phyloP scores from a whole-genome alignment of 2,113 vertebrate species.

The Brevimyrus niger region DNA sequence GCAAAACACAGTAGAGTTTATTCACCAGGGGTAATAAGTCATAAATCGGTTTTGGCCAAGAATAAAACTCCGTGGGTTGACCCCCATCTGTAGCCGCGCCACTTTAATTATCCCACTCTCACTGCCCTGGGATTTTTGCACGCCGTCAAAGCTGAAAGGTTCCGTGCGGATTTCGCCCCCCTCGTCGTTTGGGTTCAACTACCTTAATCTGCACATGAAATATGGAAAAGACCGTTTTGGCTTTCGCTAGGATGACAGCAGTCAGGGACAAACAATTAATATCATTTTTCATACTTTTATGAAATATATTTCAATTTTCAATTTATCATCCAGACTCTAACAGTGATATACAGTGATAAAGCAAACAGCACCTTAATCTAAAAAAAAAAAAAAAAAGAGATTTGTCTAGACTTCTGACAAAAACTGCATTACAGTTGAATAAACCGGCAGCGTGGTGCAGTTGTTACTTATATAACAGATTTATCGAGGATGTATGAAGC shows the following conservation, averaged over 20 bases:
- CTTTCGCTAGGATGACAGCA: not conserved
- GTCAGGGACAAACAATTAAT: not conserved
- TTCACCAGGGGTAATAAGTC: not conserved
- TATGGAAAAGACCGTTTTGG: not conserved
- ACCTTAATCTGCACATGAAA: not conserved
- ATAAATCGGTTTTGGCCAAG: slow-evolving; percentile 22
- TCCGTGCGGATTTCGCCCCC: slow-evolving; percentile 28
- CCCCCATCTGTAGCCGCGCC: slow-evolving; percentile 13
- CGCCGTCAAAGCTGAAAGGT: slow-evolving; percentile 27
- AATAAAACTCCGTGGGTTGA: slow-evolving; percentile 6
- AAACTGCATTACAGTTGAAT: not conserved
- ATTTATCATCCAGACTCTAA: not conserved
- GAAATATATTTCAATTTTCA: not conserved
- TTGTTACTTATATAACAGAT: not conserved
- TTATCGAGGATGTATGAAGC: not conserved
- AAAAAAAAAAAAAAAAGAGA: not conserved
- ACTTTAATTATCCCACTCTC: slow-evolving; percentile 36
- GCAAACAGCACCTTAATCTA: not conserved
- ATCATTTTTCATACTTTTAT: not conserved
- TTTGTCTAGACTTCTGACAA: not conserved
- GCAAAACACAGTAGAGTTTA: not conserved
- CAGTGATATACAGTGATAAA: slow-evolving; percentile 5
- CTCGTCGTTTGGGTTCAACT: slow-evolving; percentile 3
- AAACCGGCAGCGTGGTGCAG: not conserved
- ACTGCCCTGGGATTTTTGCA: slow-evolving; percentile 31